phyloP scores from a whole-genome alignment of 2,888 invertebrate genomes.

The Megaustenia siamemsis region DNA sequence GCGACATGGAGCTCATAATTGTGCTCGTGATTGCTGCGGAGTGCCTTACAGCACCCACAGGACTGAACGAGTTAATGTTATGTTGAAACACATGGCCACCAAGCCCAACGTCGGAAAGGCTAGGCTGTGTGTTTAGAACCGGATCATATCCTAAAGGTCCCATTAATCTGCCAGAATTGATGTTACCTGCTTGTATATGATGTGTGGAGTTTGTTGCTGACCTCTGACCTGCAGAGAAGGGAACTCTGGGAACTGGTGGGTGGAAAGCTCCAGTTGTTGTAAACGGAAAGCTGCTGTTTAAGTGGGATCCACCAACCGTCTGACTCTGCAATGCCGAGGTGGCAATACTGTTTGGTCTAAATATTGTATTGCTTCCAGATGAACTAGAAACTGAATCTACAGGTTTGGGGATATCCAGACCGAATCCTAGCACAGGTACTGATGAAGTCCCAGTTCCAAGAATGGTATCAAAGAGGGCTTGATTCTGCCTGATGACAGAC shows the following conservation, averaged over 20 bases:
- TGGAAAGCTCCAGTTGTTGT: slow-evolving; percentile 51
- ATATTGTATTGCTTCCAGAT: slow-evolving; percentile 27
- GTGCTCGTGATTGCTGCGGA: slow-evolving; percentile 32
- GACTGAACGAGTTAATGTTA: slow-evolving; percentile 53
- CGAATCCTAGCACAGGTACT: slow-evolving; percentile 89
- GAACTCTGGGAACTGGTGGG: slow-evolving; percentile 38
- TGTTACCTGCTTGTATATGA: slow-evolving; percentile 48
- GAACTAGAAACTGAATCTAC: slow-evolving; percentile 31
- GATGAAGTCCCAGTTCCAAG: slow-evolving; percentile 57
- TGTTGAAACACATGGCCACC: background rate
- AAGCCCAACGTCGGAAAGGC: slow-evolving; percentile 17
- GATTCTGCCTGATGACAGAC: slow-evolving; percentile 73
- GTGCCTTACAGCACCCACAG: slow-evolving; percentile 53
- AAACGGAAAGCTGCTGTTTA: slow-evolving; percentile 48
- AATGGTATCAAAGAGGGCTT: slow-evolving; percentile 69
- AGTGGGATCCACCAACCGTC: slow-evolving; percentile 35
- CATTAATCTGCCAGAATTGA: background rate
- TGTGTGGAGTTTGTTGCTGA: slow-evolving; percentile 37
- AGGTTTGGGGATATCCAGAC: slow-evolving; percentile 83
- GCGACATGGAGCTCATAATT: slow-evolving; percentile 30
- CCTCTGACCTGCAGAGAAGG: slow-evolving; percentile 45
- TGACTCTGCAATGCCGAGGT: slow-evolving; percentile 10
- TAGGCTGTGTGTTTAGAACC: background rate
- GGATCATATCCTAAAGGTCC: slow-evolving; percentile 54
- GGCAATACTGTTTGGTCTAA: slow-evolving; percentile 45